These are phyloP conservation scores for Eulemur rubriventer DNA, from an alignment of 2,797 vertebrate genomes.

Conservation along the genomic window DNA sequence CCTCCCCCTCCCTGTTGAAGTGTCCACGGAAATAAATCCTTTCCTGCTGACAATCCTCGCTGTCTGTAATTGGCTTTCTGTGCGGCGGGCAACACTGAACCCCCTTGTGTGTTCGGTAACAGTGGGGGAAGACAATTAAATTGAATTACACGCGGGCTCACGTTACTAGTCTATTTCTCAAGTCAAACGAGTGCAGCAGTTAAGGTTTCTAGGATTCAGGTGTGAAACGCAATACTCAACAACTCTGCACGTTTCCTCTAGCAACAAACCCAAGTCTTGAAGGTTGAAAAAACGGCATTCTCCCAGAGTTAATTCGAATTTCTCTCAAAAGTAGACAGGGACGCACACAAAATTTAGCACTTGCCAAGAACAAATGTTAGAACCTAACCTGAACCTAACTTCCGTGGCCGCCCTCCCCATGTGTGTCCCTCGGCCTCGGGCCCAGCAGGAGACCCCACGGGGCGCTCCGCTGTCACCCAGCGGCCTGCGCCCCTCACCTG, in stretches of 20 bases:
- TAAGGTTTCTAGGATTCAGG: not conserved
- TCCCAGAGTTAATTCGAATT: not conserved
- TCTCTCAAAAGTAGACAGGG: not conserved
- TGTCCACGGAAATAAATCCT: too few relatives aligned
- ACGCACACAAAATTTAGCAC: not conserved
- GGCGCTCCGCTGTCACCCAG: not conserved
- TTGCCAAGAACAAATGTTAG: not conserved
- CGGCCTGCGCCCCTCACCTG: constrained; percentile 47
- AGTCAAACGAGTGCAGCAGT: not conserved
- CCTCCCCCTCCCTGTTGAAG: too few relatives aligned
- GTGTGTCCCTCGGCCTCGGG: not conserved
- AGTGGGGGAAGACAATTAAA: not conserved
- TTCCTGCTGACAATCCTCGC: too few relatives aligned
- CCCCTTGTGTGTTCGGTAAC: too few relatives aligned
- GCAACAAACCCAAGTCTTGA: not conserved
- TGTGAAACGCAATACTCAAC: not conserved
- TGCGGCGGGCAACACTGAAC: too few relatives aligned
- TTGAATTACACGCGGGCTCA: not conserved
- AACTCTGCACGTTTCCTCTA: not conserved
- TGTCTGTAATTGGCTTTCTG: too few relatives aligned
- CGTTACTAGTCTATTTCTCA: not conserved
- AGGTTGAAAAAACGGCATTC: not conserved
- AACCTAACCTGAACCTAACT: too few relatives aligned
- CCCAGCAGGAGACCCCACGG: rapidly evolving
- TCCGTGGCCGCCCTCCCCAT: rapidly evolving